Base-by-base conservation (phyloP, 2,113 vertebrate genomes). In the Cinclus cinclus region DNA sequence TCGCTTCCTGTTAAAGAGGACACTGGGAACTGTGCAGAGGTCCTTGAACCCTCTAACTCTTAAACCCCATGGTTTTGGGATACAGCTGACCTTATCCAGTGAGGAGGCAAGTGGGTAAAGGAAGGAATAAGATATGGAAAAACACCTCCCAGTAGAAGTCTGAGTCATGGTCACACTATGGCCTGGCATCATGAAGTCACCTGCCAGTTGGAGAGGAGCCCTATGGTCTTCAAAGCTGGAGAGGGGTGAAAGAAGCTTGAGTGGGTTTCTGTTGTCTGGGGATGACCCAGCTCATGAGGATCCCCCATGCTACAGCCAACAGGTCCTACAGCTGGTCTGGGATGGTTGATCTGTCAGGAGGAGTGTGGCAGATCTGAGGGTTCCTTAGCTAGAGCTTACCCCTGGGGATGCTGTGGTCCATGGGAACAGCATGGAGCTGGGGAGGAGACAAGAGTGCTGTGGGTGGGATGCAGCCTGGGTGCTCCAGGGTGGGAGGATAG, bases 271-370 rank as follows among this genome's bases (percentile, higher is more conserved):
- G 4, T n/a, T 12, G 10, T 46, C 7, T 60, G 7, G 13, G 49
- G 13, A 28, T 63, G 27, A 75, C 30, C 9, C 20, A 59, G 13
- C 30, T 89, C 3, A 0, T 39, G 44, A 15, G 63, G 17, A 44
- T 69, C 10, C 31, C 18, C 27, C 0, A 1, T 58, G 35, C 41
- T 80, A 63, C 41, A 86, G 19, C 59, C 15, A 58, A 12, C 10
- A 22, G 25, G 24, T 75, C 28, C 17, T 17, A 60, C 28, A 58
- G 30, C 13, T 56, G 9, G 11, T n/a, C 33, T 1, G 5, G n/a
- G 27, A 25, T 7, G 49, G 24, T 0, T 4, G 15, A 30, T 50
- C 18, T 0, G 0, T 31, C 39, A 18, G 24, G 35, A 80, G 13
- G 27, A 39, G 1, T 2, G 3, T 39, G 60, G 47, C 10, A 12